Percentiles rank a stretch among this genome's conserved stretches.
phyloP scores from a whole-genome alignment of 2,888 invertebrate species.

The Andrena haemorrhoa region DNA sequence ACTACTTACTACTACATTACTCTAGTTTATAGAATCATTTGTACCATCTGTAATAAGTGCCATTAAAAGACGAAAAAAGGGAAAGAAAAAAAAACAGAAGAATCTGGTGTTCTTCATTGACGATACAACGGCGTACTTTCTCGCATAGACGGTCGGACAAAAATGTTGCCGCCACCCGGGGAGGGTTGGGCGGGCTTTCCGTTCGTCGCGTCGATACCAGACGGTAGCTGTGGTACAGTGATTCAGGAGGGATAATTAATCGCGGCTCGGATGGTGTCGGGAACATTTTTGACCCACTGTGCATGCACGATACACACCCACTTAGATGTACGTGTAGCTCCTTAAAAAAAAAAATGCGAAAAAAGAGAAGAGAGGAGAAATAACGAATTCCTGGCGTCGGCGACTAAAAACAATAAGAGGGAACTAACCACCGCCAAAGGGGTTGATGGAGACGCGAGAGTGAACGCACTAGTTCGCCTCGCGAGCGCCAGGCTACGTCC shows the following conservation, averaged over 20 bases:
- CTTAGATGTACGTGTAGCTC: slow-evolving; percentile 7
- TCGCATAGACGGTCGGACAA: slow-evolving; percentile 53
- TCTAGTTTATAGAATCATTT: slow-evolving; percentile 83
- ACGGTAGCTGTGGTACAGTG: slow-evolving; percentile 39
- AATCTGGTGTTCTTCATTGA: slow-evolving; percentile 74
- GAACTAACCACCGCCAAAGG: neutral
- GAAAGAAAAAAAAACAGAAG: slow-evolving; percentile 71
- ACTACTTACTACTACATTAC: slow-evolving; percentile 50
- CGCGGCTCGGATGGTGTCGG: neutral
- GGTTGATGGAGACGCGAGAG: slow-evolving; percentile 5
- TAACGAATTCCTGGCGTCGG: slow-evolving; percentile 14
- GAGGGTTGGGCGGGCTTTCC: neutral
- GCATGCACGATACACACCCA: slow-evolving; percentile 37
- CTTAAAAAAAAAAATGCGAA: too few species aligned
- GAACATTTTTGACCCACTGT: slow-evolving; percentile 60
- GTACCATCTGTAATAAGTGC: slow-evolving; percentile 84
- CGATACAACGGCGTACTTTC: slow-evolving; percentile 34
- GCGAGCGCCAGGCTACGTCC: slow-evolving; percentile 20
- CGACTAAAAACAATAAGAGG: neutral
- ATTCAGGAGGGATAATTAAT: neutral
- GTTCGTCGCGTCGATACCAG: neutral
- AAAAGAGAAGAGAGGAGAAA: neutral
- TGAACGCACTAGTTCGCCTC: neutral
- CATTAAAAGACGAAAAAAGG: slow-evolving; percentile 77
- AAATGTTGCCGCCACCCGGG: slow-evolving; percentile 42